Conservation (phyloP, 2,888 invertebrate species). For the Phengaris alcon region DNA sequence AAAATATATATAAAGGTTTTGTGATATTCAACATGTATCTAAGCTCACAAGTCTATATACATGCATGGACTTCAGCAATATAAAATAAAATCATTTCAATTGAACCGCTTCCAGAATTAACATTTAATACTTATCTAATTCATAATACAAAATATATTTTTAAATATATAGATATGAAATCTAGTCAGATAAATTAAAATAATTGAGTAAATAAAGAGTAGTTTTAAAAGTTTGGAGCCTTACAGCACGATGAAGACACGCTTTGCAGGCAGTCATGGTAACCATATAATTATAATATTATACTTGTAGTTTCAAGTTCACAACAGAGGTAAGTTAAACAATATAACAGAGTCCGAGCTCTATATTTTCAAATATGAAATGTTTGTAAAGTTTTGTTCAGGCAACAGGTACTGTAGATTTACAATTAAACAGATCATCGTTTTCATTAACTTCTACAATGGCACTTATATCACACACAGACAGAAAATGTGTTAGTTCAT, state of each 20-base stretch:
- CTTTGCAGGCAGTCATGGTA: neutral
- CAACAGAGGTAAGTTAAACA: neutral
- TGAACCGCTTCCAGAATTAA: neutral
- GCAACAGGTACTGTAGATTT: constrained; percentile 1
- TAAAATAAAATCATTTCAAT: neutral
- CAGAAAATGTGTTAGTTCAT: neutral
- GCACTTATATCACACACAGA: constrained; percentile 27
- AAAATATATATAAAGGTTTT: constrained; percentile 23
- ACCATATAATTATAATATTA: constrained; percentile 12
- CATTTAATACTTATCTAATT: constrained; percentile 17
- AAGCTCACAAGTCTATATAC: constrained; percentile 25
- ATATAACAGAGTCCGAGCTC: neutral
- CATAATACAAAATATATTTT: constrained; percentile 29
- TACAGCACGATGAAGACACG: neutral
- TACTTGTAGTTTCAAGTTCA: neutral
- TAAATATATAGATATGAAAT: constrained; percentile 28
- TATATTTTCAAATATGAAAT: neutral
- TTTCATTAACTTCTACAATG: constrained; percentile 26
- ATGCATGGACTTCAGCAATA: constrained; percentile 19
- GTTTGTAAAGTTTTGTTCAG: neutral
- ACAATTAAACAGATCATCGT: constrained; percentile 20
- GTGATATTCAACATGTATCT: constrained; percentile 23
- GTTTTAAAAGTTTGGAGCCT: constrained; percentile 2
- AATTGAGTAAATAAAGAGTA: constrained; percentile 16
- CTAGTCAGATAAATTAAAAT: constrained; percentile 9